Conservation (phyloP, 2,888 invertebrate genomes). For the Stenichneumon culpator region DNA sequence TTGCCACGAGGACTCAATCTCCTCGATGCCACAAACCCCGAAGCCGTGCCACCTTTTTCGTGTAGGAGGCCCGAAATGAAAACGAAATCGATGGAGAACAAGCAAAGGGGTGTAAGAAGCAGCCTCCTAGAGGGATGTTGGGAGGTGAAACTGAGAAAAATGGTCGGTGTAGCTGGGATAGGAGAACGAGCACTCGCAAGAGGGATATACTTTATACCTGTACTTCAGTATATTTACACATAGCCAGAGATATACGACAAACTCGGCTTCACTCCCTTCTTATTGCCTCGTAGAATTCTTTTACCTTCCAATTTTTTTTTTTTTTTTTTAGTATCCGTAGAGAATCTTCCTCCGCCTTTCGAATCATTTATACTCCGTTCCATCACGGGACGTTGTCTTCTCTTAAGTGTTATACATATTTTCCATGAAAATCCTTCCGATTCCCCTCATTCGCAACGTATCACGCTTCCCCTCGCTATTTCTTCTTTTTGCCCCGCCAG, state of each 20-base stretch:
- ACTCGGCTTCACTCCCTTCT: background rate
- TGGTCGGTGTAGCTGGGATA: slow-evolving; percentile 35
- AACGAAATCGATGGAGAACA: slow-evolving; percentile 51
- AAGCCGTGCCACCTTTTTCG: slow-evolving; percentile 46
- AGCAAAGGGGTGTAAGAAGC: slow-evolving; percentile 23
- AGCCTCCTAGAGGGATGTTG: slow-evolving; percentile 30
- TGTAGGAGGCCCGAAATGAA: slow-evolving; percentile 30
- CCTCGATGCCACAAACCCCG: slow-evolving; percentile 32
- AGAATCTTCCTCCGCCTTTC: too few relatives aligned
- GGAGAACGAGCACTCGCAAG: slow-evolving; percentile 44
- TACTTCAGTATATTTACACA: slow-evolving; percentile 12
- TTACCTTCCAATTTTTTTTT: too few relatives aligned
- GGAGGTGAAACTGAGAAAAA: slow-evolving; percentile 32
- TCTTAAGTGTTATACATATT: too few relatives aligned
- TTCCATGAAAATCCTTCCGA: too few relatives aligned
- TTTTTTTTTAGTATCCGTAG: too few relatives aligned
- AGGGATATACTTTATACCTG: slow-evolving; percentile 9
- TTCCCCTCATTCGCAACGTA: too few relatives aligned
- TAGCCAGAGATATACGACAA: slow-evolving; percentile 20
- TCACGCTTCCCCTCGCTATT: too few relatives aligned
- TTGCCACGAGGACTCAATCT: slow-evolving; percentile 48
- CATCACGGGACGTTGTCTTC: too few relatives aligned
- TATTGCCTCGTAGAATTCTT: too few relatives aligned
- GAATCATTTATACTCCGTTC: too few relatives aligned
- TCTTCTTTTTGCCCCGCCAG: too few relatives aligned